A percentile compares a stretch with the other conserved stretches of the same genome.
Conservation (phyloP, 2,113 vertebrate species). For the human region GRCh38 chr18:41520501-41521000, state of each 20-base stretch:
- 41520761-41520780: conserved; percentile 77
- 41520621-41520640: conserved; percentile 63
- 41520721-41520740: conserved; percentile 78
- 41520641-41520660: conserved; percentile 61
- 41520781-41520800: conserved; percentile 63
- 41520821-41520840: conserved; percentile 68
- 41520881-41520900: conserved; percentile 43
- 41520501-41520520: conserved; percentile 52
- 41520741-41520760: conserved; percentile 72
- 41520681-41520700: conserved; percentile 65
- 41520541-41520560: background rate
- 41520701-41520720: conserved; percentile 79
- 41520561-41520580: background rate
- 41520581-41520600: background rate
- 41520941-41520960: conserved; percentile 19
- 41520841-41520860: conserved; percentile 34
- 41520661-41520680: conserved; percentile 64
- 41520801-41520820: conserved; percentile 37
- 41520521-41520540: background rate
- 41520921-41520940: conserved; percentile 28
- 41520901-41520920: background rate
- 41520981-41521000: background rate
- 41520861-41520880: conserved; percentile 60
- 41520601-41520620: conserved; percentile 68
- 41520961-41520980: background rate